These are phyloP conservation scores for Danio kyathit DNA, from an alignment of 2,797 vertebrate species.

Conservation along the genomic window DNA sequence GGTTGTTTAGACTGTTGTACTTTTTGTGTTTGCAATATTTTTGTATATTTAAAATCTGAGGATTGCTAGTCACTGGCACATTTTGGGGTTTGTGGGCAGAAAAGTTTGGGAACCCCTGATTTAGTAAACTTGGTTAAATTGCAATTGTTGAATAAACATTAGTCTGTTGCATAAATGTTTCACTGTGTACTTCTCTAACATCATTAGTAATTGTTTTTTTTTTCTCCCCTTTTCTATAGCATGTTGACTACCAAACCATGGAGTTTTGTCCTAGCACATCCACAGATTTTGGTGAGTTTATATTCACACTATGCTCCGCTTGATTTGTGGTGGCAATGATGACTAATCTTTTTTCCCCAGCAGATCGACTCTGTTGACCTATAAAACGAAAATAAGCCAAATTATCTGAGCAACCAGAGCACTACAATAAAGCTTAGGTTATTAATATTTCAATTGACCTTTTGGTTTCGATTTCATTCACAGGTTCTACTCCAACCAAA, in stretches of 20 bases:
- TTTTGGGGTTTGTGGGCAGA: too few species aligned
- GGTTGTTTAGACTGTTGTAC: too few species aligned
- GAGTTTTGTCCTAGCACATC: not conserved
- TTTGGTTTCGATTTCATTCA: too few species aligned
- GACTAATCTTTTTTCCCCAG: constrained; percentile 62
- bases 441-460: not conserved
- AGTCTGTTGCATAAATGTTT: not conserved
- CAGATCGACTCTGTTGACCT: constrained; percentile 63
- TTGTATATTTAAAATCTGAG: too few species aligned
- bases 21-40: too few species aligned
- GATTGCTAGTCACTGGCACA: too few species aligned
- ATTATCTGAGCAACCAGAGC: constrained; percentile 48
- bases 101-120: too few species aligned
- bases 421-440: not conserved
- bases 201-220: not conserved
- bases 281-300: not conserved
- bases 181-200: too few species aligned
- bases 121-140: too few species aligned
- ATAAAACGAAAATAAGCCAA: constrained; percentile 47
- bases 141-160: too few species aligned
- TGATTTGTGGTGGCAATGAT: constrained; percentile 39
- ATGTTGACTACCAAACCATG: not conserved
- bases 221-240: not conserved
- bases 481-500: not conserved
- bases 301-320: not conserved